Evolutionary conservation across 1,140 invertebrate species (phyloP).

Genomic region (Hesperophylax magnus): DNA sequence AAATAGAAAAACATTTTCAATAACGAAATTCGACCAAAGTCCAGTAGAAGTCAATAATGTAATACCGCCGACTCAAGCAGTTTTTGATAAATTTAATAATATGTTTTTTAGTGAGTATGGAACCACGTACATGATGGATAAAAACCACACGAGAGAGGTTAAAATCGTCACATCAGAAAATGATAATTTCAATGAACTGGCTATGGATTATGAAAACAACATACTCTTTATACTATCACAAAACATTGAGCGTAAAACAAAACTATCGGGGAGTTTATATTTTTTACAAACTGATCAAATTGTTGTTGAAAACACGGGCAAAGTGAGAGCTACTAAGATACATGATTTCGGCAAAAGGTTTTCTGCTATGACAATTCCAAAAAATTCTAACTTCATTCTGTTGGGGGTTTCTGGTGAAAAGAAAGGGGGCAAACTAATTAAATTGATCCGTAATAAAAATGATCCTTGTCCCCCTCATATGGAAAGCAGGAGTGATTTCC

Average conservation of each 20-base stretch:
- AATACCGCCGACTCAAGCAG: slow-evolving; percentile 1
- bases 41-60: neutral
- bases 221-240: slow-evolving; percentile 9
- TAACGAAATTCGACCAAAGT: neutral
- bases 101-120: slow-evolving; percentile 8
- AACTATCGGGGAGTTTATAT: slow-evolving; percentile 18
- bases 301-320: neutral
- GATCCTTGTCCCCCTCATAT: neutral
- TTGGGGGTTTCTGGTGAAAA: neutral
- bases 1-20: neutral
- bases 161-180: slow-evolving; percentile 22
- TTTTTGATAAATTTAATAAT: slow-evolving; percentile 21
- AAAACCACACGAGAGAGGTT: neutral
- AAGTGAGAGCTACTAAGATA: slow-evolving; percentile 1
- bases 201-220: slow-evolving; percentile 16
- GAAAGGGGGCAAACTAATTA: slow-evolving; percentile 1
- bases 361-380: neutral
- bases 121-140: neutral
- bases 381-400: slow-evolving; percentile 3
- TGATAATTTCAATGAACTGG: slow-evolving; percentile 6
- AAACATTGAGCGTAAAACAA: neutral
- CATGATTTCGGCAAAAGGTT: slow-evolving; percentile 13
- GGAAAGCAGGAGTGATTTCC: neutral
- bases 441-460: neutral
- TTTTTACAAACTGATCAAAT: neutral